Percentiles rank a stretch among this genome's conserved stretches.
Conservation (phyloP, 2,113 vertebrate species). For the Oryctolagus cuniculus region mOryCun1.1 NC_091435.1:4727001-4727500, state of each 20-base stretch:
- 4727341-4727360: rapidly evolving
- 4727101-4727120: background rate
- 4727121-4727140: background rate
- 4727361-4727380: background rate
- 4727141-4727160: too few species aligned
- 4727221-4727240: rapidly evolving
- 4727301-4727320: background rate
- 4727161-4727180: background rate
- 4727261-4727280: background rate
- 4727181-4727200: background rate
- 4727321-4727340: rapidly evolving
- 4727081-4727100: rapidly evolving
- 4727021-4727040: too few species aligned
- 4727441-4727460: rapidly evolving
- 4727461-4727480: rapidly evolving
- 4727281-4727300: background rate
- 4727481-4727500: rapidly evolving
- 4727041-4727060: too few species aligned
- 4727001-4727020: rapidly evolving
- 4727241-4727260: rapidly evolving
- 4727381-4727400: rapidly evolving
- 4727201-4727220: rapidly evolving
- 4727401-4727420: rapidly evolving
- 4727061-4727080: background rate
- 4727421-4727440: background rate